Evolutionary conservation across 1,140 invertebrate species (phyloP), one percentile per base, ranked within the genome.

Genomic region (Rhagoletis pomonella): DNA sequence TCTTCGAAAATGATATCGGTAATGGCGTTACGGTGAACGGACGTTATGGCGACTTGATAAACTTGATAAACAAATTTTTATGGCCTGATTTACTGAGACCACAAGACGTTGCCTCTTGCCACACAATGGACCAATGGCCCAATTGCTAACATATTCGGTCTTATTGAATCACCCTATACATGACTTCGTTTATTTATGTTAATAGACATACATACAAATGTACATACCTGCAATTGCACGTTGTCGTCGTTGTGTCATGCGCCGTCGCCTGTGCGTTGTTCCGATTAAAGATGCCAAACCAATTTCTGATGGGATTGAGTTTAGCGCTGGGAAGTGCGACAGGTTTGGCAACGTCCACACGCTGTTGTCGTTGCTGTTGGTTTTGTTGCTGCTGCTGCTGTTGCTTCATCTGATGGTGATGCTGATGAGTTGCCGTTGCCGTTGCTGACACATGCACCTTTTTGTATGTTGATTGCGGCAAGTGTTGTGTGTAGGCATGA

Each of bases 291-390:
- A 64, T 85, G 29, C 90, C 90, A 89, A 92, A 91, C 91, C 91
- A 92, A 92, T 92, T 92, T 90, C 92, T 92, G 91, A 92, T 92
- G 88, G 91, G 91, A 92, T 92, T 92, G 88, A 92, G 90, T 89
- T 91, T 90, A 19, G 60, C 29, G 73, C 73, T 81, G 44, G 73
- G 73, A 55, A 81, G 17, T 87, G 90, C 90, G 89, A 91, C 91
- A 87, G 91, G 91, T 92, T 91, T 91, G 39, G 85, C 50, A 64
- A 85, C 86, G 86, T 89, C 87, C 65, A 84, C 12, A 60, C 39
- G n/a, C 87, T 64, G 62, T 84, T 85, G 88, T 7, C 59, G 86
- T 29, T 64, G 59, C 47, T 88, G 77, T 42, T 87, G 86, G 58
- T 88, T 65, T 86, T 73, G 65, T 17, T 67, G 85, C 62, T 89